Conservation (phyloP, 2,113 vertebrate genomes). For the Fulica atra region DNA sequence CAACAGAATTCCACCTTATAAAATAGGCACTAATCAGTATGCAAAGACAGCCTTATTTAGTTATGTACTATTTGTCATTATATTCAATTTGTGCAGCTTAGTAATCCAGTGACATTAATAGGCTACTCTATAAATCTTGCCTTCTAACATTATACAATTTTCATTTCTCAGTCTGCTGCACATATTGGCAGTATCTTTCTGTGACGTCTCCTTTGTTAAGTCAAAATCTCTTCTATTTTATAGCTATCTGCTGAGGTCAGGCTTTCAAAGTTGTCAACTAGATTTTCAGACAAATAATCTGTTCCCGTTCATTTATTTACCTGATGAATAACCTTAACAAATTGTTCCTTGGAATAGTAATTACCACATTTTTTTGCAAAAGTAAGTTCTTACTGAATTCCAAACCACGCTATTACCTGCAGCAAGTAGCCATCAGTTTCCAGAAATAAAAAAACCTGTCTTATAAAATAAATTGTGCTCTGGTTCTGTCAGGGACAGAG, state of each 20-base stretch:
- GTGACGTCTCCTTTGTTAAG: not conserved
- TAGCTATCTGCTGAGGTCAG: not conserved
- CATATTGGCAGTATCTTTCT: not conserved
- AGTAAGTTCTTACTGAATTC: not conserved
- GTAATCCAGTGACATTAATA: not conserved
- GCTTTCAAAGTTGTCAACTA: not conserved
- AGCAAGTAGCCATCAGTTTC: not conserved
- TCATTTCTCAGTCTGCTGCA: not conserved
- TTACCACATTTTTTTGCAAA: not conserved
- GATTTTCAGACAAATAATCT: not conserved
- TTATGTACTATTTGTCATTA: not conserved
- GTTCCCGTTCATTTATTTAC: not conserved
- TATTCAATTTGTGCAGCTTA: not conserved
- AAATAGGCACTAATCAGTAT: not conserved
- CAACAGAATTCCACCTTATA: not conserved
- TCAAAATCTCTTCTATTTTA: not conserved
- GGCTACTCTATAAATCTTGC: not conserved
- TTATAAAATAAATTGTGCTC: not conserved
- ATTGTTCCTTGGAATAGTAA: not conserved
- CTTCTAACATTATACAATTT: not conserved
- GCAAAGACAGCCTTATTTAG: not conserved
- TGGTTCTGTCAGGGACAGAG: not conserved
- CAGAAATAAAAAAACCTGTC: not conserved
- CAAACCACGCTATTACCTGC: not conserved
- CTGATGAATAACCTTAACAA: not conserved